Percentiles rank a stretch among this genome's conserved stretches.
Conservation (phyloP, 2,888 invertebrate species). For the Prosopocoilus inquinatus region DNA sequence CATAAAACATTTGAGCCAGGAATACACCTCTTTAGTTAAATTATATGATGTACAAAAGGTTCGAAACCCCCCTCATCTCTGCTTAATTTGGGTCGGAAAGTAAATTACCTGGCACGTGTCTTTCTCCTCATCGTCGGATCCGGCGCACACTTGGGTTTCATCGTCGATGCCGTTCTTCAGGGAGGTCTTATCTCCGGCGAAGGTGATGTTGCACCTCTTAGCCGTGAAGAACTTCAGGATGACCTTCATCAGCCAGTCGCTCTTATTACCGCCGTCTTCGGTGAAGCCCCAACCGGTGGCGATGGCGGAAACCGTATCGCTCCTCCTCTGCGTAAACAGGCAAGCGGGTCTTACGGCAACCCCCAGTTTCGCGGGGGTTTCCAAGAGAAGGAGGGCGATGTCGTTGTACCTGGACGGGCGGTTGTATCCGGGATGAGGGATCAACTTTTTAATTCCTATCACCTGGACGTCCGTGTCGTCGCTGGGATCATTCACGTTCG, state of each 20-base stretch:
- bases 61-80: too few species aligned
- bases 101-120: slow-evolving; percentile 55
- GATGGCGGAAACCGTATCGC: slow-evolving; percentile 33
- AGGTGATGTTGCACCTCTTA: slow-evolving; percentile 41
- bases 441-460: slow-evolving; percentile 30
- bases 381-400: slow-evolving; percentile 49
- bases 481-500: slow-evolving; percentile 16
- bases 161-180: slow-evolving; percentile 49
- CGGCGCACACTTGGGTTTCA: slow-evolving; percentile 46
- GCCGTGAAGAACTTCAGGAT: slow-evolving; percentile 45
- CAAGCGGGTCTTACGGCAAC: slow-evolving; percentile 49
- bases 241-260: slow-evolving; percentile 53
- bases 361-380: slow-evolving; percentile 37
- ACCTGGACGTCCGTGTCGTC: slow-evolving; percentile 45
- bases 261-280: slow-evolving; percentile 34
- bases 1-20: too few species aligned
- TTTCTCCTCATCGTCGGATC: slow-evolving; percentile 43
- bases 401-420: slow-evolving; percentile 48
- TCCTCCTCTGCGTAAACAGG: slow-evolving; percentile 28
- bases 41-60: too few species aligned
- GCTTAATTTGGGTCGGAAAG: too few species aligned
- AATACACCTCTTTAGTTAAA: too few species aligned
- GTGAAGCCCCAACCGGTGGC: slow-evolving; percentile 53
- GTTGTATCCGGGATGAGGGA: slow-evolving; percentile 45
- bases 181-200: background rate